Percentiles rank a stretch among this genome's conserved stretches.
phyloP scores from a whole-genome alignment of 2,113 vertebrate species.

The Podarcis cretensis region DNA sequence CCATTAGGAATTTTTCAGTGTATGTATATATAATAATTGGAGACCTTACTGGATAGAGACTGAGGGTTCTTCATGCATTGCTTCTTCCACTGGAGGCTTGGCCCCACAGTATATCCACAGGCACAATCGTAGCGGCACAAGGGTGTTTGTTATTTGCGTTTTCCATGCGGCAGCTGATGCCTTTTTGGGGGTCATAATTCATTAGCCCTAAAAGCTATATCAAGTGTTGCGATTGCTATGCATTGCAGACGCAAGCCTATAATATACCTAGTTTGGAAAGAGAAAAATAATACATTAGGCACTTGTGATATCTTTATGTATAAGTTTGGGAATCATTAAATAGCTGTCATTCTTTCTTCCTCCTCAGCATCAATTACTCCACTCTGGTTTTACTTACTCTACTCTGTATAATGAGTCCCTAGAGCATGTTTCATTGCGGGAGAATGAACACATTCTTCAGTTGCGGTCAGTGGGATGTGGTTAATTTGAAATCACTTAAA shows the following conservation, averaged over 20 bases:
- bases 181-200: constrained; percentile 55
- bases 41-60: background rate
- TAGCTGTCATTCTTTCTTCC: constrained; percentile 77
- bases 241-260: constrained; percentile 60
- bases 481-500: constrained; percentile 93
- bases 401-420: constrained; percentile 86
- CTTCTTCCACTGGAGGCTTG: constrained; percentile 6
- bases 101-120: background rate
- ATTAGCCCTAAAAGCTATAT: constrained; percentile 66
- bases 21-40: constrained; percentile 1
- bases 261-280: constrained; percentile 62
- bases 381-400: constrained; percentile 83
- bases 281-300: constrained; percentile 69
- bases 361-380: constrained; percentile 83
- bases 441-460: constrained; percentile 83
- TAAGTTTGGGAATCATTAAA: constrained; percentile 81
- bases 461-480: constrained; percentile 85
- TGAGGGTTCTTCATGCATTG: background rate
- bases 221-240: constrained; percentile 63
- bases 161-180: constrained; percentile 42
- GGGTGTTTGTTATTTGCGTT: constrained; percentile 47
- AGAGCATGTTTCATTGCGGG: constrained; percentile 84
- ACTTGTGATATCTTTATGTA: constrained; percentile 74
- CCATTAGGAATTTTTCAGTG: background rate
- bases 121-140: constrained; percentile 1